Conservation (phyloP, 2,797 vertebrate genomes). For the Acropternis orthonyx region DNA sequence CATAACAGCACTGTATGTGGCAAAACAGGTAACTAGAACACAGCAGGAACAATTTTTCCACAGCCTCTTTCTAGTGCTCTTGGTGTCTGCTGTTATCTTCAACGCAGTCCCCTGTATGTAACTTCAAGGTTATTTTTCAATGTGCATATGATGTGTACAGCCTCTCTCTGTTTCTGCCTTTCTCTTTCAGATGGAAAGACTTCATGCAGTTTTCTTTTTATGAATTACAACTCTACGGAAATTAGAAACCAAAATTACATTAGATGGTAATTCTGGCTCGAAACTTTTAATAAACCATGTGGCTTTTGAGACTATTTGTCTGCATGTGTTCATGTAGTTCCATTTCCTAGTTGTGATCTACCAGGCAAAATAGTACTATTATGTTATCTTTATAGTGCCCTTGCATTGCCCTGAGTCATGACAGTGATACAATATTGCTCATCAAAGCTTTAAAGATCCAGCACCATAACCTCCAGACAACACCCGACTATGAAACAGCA, state of each 20-base stretch:
- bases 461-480: constrained; percentile 30
- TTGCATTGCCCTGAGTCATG: constrained; percentile 3
- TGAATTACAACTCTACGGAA: neutral
- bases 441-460: constrained; percentile 27
- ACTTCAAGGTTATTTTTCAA: neutral
- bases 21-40: neutral
- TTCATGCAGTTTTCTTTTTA: neutral
- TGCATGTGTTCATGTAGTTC: neutral
- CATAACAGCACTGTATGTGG: accelerated
- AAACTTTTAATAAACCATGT: constrained; percentile 36
- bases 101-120: neutral
- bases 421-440: neutral
- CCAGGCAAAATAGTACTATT: neutral
- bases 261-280: constrained; percentile 36
- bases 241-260: constrained; percentile 58
- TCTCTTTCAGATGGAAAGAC: neutral
- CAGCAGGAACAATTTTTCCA: neutral
- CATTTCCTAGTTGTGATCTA: neutral
- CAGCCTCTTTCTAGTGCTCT: neutral
- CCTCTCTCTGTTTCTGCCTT: neutral
- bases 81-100: neutral
- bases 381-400: neutral
- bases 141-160: neutral
- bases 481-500: constrained; percentile 5
- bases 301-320: constrained; percentile 35